Evolutionary conservation across 2,888 invertebrate species (phyloP).

Genomic region (Leucania comma): DNA sequence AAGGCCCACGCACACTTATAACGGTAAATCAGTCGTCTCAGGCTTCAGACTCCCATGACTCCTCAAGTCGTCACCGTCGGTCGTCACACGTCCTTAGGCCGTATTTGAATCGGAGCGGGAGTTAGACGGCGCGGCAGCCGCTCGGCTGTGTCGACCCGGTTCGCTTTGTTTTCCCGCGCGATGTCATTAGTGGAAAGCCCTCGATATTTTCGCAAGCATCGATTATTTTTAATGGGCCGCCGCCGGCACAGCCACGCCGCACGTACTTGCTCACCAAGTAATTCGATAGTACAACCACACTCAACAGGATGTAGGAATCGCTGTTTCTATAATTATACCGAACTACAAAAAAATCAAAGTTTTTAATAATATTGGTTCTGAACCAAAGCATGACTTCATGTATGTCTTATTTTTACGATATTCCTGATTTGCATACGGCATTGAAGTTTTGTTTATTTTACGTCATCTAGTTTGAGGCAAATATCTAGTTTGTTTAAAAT

Average conservation of each 20-base stretch:
- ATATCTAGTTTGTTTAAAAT: conserved; percentile 5
- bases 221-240: conserved; percentile 90
- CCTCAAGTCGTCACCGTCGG: conserved; percentile 47
- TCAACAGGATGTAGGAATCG: conserved; percentile 50
- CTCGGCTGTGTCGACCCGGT: conserved; percentile 71
- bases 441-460: conserved; percentile 33
- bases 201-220: conserved; percentile 89
- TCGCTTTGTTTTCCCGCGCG: conserved; percentile 87
- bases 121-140: conserved; percentile 56
- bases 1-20: conserved; percentile 42
- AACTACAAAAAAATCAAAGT: conserved; percentile 31
- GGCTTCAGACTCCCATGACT: conserved; percentile 53
- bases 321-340: conserved; percentile 31
- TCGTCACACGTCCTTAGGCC: conserved; percentile 60
- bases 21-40: conserved; percentile 57
- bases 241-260: conserved; percentile 79
- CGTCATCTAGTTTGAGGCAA: conserved; percentile 20
- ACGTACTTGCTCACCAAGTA: conserved; percentile 68
- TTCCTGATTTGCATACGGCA: conserved; percentile 32
- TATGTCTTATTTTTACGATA: conserved; percentile 13
- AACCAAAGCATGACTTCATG: conserved; percentile 17
- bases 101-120: conserved; percentile 59
- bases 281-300: conserved; percentile 67
- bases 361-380: conserved; percentile 27
- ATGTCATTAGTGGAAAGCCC: conserved; percentile 89